Percentiles rank a stretch among this genome's conserved stretches.
phyloP scores from a whole-genome alignment of 2,113 vertebrate genomes.

The Oncorhynchus tshawytscha region DNA sequence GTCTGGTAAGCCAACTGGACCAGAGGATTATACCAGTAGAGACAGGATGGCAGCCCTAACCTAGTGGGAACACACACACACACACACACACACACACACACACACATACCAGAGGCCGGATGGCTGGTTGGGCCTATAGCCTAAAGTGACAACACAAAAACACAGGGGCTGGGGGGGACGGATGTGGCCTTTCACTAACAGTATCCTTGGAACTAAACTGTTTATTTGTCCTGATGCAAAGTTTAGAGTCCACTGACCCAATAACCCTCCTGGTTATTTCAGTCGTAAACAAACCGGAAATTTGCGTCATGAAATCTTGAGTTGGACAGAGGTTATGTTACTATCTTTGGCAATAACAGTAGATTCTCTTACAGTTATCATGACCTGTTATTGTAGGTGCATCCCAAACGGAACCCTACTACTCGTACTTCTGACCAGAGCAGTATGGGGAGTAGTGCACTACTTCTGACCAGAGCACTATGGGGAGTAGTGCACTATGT shows the following conservation, averaged over 20 bases:
- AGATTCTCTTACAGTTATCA: too few species aligned
- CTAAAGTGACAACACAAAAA: background rate
- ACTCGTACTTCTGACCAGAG: too few species aligned
- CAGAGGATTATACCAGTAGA: conserved; percentile 28
- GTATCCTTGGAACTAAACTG: conserved; percentile 4
- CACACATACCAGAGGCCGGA: conserved; percentile 15
- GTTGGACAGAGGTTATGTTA: too few species aligned
- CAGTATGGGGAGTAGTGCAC: too few species aligned
- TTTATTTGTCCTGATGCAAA: background rate
- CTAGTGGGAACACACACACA: background rate
- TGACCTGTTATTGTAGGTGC: too few species aligned
- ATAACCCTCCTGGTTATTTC: conserved; percentile 14
- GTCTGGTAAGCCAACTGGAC: conserved; percentile 21
- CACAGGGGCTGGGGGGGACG: conserved; percentile 7
- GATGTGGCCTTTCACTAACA: conserved; percentile 28
- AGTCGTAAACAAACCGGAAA: conserved; percentile 14
- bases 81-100: background rate
- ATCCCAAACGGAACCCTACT: too few species aligned
- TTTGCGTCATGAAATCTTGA: too few species aligned
- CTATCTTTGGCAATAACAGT: too few species aligned
- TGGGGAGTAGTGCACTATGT: too few species aligned
- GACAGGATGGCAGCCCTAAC: conserved; percentile 11
- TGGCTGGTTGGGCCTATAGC: background rate
- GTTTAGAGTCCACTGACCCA: conserved; percentile 1
- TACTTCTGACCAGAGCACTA: too few species aligned